Evolutionary conservation across 2,888 invertebrate species (phyloP), one percentile per base, ranked within the genome.

Genomic region (Adela reaumurella): DNA sequence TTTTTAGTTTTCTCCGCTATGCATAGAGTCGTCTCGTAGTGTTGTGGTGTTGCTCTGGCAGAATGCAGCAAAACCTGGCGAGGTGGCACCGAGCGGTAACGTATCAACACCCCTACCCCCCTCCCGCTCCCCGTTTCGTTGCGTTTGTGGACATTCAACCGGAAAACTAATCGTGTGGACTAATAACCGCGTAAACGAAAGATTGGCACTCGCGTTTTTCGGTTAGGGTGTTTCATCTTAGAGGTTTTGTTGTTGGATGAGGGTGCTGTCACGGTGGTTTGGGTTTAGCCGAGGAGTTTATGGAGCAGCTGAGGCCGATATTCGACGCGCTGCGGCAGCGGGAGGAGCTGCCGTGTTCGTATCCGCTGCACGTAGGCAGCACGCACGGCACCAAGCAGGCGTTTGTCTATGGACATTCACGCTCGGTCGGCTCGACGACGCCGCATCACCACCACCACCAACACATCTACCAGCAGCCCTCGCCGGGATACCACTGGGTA

Each of bases 231-330:
- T 24, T 24, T 4, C 24, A 24, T 4, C 24, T 6, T 4, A 24
- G 24, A 24, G 77, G 78, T 77, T 77, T 77, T 77, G 77, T 72
- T 77, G 76, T 77, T 74, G 67, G 60, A 57, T 63, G 65, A n/a
- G n/a, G n/a, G 8, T 14, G 17, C 46, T 50, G 49, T 20, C 29
- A 47, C 49, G 53, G 57, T 19, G 18, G 35, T 8, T 4, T 35
- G 61, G 73, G 68, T 77, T 67, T 83, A 94, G 94, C 93, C 81
- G 92, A 93, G 83, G 93, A 93, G 85, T 92, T 94, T 84, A 86
- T 94, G 88, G 91, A 88, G 83, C 92, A 94, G 84, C 85, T 94
- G 88, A 92, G 89, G 90, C 94, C 94, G 69, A 93, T 94, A 82
- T 94, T 94, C 86, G 93, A 94, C 83, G 90, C 90, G 80, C 86